Conservation (phyloP, 2,888 invertebrate genomes). For the Coelinius sp. region DNA sequence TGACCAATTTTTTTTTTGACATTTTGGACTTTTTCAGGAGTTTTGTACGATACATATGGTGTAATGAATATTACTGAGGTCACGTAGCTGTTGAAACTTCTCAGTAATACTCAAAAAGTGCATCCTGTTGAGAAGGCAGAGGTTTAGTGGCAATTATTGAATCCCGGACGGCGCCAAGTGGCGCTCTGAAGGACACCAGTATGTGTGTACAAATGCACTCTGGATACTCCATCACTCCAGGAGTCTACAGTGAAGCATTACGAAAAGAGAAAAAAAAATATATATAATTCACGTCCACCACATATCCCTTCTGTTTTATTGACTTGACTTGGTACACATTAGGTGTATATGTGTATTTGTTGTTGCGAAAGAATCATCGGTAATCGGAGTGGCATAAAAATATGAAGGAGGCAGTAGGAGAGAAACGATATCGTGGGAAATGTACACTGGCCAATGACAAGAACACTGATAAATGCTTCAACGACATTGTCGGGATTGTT, state of each 20-base stretch:
- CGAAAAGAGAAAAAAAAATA: background rate
- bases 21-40: background rate
- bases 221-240: conserved; percentile 22
- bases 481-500: conserved; percentile 52
- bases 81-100: conserved; percentile 2
- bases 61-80: background rate
- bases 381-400: conserved; percentile 31
- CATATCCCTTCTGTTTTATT: conserved; percentile 13
- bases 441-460: conserved; percentile 29
- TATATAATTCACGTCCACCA: too few species aligned
- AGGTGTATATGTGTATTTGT: conserved; percentile 18
- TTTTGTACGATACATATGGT: background rate
- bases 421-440: conserved; percentile 53
- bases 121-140: background rate
- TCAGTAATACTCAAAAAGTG: background rate
- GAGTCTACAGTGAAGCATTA: background rate
- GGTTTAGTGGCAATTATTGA: conserved; percentile 46
- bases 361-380: conserved; percentile 21
- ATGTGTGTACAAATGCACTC: background rate
- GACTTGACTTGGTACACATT: conserved; percentile 6
- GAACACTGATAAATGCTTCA: conserved; percentile 48
- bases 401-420: conserved; percentile 35
- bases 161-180: conserved; percentile 54
- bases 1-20: background rate
- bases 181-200: conserved; percentile 50